These are phyloP conservation scores for Torymus auratus DNA, from an alignment of 2,888 invertebrate genomes.

Conservation along the genomic window DNA sequence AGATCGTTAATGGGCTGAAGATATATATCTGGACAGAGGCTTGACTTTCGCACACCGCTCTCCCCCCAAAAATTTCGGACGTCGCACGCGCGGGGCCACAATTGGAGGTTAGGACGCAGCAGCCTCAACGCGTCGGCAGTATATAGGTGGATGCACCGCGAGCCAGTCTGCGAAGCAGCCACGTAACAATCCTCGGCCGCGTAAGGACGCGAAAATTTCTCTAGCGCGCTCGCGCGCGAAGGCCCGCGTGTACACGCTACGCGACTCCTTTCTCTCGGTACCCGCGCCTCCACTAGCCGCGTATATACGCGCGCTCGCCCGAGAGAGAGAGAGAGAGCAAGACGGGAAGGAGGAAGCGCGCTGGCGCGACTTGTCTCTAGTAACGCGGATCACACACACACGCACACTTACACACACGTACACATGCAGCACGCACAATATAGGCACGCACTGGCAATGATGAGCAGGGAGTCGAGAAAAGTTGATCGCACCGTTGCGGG, in stretches of 20 bases:
- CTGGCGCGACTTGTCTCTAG: too few relatives aligned
- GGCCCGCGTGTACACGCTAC: too few relatives aligned
- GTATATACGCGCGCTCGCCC: not conserved
- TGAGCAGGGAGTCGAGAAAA: too few relatives aligned
- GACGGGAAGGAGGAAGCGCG: not conserved
- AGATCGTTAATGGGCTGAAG: too few relatives aligned
- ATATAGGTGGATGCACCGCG: not conserved
- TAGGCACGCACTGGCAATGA: too few relatives aligned
- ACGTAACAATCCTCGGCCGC: not conserved
- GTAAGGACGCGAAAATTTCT: not conserved
- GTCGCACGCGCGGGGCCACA: not conserved
- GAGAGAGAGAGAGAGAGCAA: too few relatives aligned
- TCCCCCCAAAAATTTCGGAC: not conserved
- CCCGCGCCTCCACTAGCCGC: not conserved
- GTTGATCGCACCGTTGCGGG: too few relatives aligned
- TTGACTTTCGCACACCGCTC: not conserved
- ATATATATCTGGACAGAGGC: too few relatives aligned
- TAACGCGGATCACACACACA: too few relatives aligned
- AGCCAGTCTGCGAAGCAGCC: not conserved
- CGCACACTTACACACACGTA: too few relatives aligned
- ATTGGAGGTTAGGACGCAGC: slow-evolving; percentile 44
- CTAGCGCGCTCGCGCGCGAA: not conserved
- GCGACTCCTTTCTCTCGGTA: not conserved
- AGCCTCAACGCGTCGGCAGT: not conserved
- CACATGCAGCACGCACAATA: too few relatives aligned